These are phyloP conservation scores for Plagodis pulveraria DNA, from an alignment of 2,888 invertebrate genomes.

Conservation along the genomic window DNA sequence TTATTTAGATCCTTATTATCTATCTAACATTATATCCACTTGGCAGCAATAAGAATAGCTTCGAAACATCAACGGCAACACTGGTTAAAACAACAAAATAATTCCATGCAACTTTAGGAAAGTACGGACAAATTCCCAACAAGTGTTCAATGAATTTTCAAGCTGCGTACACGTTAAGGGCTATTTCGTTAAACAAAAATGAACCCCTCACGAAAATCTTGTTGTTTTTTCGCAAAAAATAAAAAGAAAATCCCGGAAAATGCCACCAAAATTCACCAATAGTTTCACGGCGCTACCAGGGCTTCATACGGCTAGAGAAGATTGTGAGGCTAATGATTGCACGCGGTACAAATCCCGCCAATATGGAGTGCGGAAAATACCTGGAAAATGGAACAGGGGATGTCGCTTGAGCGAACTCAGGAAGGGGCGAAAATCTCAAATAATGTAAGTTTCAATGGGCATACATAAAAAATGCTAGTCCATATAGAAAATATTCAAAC, in stretches of 20 bases:
- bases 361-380: conserved; percentile 80
- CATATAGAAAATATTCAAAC: no score
- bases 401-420: conserved; percentile 12
- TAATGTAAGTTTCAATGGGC: no score
- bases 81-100: conserved; percentile 1
- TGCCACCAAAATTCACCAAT: conserved; percentile 71
- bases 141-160: conserved; percentile 18
- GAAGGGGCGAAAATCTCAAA: conserved; percentile 10
- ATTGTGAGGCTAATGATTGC: conserved; percentile 77
- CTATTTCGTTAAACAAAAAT: conserved; percentile 39
- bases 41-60: background rate
- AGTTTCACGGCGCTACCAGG: conserved; percentile 65
- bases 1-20: no score
- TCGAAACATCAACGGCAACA: conserved; percentile 6
- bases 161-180: conserved; percentile 17
- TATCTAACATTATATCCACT: no score
- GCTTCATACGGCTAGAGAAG: conserved; percentile 64
- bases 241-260: conserved; percentile 69
- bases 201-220: conserved; percentile 11
- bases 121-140: conserved; percentile 10
- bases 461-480: no score
- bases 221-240: conserved; percentile 36
- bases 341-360: conserved; percentile 75
- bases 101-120: conserved; percentile 1
- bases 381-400: conserved; percentile 73